Conservation (phyloP, 2,797 vertebrate genomes). For the Epinephelus coioides region DNA sequence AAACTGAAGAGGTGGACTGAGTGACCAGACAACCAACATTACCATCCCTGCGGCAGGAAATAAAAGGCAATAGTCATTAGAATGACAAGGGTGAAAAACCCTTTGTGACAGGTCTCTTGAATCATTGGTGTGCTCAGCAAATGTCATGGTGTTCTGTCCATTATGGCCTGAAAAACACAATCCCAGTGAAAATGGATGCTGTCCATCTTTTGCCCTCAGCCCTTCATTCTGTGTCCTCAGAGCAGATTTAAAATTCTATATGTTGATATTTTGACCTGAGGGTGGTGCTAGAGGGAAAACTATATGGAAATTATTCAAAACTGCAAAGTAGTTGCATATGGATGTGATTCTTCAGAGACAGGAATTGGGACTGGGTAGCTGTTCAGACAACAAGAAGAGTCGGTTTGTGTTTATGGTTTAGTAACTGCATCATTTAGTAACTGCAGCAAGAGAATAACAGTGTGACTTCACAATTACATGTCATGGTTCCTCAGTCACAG, state of each 20-base stretch:
- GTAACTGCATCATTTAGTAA: constrained; percentile 18
- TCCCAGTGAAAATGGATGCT: background rate
- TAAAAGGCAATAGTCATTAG: background rate
- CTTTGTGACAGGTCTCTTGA: background rate
- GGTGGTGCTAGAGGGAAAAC: background rate
- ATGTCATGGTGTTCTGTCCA: background rate
- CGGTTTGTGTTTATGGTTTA: background rate
- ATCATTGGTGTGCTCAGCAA: background rate
- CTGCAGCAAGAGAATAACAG: constrained; percentile 12
- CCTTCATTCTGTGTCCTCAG: background rate
- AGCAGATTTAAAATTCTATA: background rate
- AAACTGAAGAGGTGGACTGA: background rate
- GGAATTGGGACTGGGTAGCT: background rate
- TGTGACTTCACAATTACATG: background rate
- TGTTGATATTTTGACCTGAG: background rate
- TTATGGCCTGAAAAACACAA: background rate
- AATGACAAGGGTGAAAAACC: background rate
- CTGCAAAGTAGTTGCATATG: background rate
- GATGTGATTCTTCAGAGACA: background rate
- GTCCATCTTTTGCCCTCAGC: no score
- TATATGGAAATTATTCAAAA: background rate
- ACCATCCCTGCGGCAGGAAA: background rate
- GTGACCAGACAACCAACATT: background rate
- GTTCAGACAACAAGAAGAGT: background rate
- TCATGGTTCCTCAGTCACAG: constrained; percentile 16